These are phyloP conservation scores for Echeneis naucrates DNA, from an alignment of 2,797 vertebrate genomes.

Conservation along the genomic window DNA sequence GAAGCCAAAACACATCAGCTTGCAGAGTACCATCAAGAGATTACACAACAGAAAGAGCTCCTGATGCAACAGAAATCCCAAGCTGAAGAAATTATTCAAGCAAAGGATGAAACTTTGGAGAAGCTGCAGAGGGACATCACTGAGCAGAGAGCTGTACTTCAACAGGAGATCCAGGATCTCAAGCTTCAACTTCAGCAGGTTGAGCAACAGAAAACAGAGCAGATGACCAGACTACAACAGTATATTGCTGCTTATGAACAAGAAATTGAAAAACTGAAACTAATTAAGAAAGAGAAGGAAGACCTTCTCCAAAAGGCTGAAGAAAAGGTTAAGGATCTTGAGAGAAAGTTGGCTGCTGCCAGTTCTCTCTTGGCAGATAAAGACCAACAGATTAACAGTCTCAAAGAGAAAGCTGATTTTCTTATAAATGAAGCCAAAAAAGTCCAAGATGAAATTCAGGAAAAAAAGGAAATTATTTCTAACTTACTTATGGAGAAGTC, in stretches of 20 bases:
- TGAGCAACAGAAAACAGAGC: slow-evolving; percentile 58
- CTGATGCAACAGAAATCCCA: slow-evolving; percentile 64
- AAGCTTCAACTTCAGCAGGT: slow-evolving; percentile 59
- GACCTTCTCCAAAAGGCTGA: slow-evolving; percentile 46
- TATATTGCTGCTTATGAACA: slow-evolving; percentile 59
- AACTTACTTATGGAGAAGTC: slow-evolving; percentile 60
- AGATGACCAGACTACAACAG: slow-evolving; percentile 56
- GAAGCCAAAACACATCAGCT: slow-evolving; percentile 71
- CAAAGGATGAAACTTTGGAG: slow-evolving; percentile 55
- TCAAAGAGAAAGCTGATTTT: slow-evolving; percentile 49
- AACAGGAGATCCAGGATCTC: slow-evolving; percentile 63
- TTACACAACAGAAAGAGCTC: slow-evolving; percentile 68
- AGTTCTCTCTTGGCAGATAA: slow-evolving; percentile 66
- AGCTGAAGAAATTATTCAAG: slow-evolving; percentile 45
- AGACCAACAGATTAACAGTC: slow-evolving; percentile 78
- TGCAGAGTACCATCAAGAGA: slow-evolving; percentile 65
- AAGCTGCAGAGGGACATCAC: slow-evolving; percentile 53
- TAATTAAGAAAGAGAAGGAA: slow-evolving; percentile 60
- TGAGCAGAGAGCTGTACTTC: slow-evolving; percentile 55
- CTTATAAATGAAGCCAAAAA: slow-evolving; percentile 51
- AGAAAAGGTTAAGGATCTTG: slow-evolving; percentile 73
- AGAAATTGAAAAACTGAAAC: slow-evolving; percentile 66
- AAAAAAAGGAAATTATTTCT: slow-evolving; percentile 66
- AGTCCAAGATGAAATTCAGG: slow-evolving; percentile 57
- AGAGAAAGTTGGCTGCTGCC: slow-evolving; percentile 52